These are phyloP conservation scores for Fundulus diaphanus DNA, from an alignment of 2,797 vertebrate species.

Conservation along the genomic window DNA sequence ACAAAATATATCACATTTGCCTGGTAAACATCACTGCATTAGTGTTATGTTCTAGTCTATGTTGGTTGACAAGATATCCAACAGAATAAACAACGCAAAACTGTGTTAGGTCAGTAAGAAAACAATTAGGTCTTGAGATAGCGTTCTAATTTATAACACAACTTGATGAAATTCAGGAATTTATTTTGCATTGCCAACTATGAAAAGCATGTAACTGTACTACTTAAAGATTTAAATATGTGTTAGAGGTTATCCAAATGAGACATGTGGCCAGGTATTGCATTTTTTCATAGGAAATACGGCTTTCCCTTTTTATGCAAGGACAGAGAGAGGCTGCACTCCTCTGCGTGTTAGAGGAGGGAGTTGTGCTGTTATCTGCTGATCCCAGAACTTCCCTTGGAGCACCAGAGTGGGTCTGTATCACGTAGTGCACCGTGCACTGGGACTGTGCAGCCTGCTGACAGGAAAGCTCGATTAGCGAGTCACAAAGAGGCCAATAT, in stretches of 20 bases:
- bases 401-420: conserved; percentile 84
- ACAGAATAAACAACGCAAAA: neutral
- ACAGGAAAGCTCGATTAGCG: conserved; percentile 90
- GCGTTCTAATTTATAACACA: neutral
- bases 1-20: neutral
- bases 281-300: conserved; percentile 50
- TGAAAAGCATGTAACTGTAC: neutral
- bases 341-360: conserved; percentile 79
- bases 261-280: conserved; percentile 45
- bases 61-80: neutral
- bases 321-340: conserved; percentile 60
- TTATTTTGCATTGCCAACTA: neutral
- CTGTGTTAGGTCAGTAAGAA: neutral
- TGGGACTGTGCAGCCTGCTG: conserved; percentile 78
- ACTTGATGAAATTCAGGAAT: neutral
- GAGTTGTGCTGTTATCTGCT: conserved; percentile 86
- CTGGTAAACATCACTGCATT: no score
- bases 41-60: neutral
- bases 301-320: conserved; percentile 70
- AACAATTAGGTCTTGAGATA: neutral
- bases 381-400: conserved; percentile 93
- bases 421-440: conserved; percentile 75
- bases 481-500: conserved; percentile 85
- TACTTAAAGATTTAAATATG: neutral
- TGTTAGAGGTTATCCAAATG: conserved; percentile 3